Evolutionary conservation across 1,140 invertebrate genomes (phyloP), one percentile per base, ranked within the genome.

Genomic region (Heliconius himera): DNA sequence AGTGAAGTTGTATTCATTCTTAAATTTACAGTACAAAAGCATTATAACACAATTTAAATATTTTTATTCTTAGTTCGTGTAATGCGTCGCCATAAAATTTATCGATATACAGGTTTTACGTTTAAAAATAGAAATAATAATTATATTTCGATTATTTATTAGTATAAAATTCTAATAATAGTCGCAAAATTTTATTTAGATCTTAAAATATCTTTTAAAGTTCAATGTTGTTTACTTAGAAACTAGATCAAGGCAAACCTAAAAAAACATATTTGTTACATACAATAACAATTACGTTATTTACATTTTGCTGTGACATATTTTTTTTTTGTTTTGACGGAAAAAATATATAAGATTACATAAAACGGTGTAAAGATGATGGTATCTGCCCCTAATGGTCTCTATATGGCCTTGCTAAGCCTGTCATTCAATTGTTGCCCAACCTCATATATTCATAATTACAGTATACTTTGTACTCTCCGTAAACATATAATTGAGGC

Each of bases 341-440:
- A 80, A 80, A 78, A 29, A 79, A 82, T 74, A 56, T 51, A 26
- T 76, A 70, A 81, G 51, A 81, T 78, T 77, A 79, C 71, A 80
- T 74, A 77, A 77, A 79, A 70, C 54, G 36, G 38, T 76, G 76
- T 77, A 78, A 76, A 74, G 29, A 76, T 74, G 84, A 87, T 90
- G 77, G 72, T 85, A 90, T 88, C 85, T 85, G 74, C 70, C 70
- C 73, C 71, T 85, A 85, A 88, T 87, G 77, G 82, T 84, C 56
- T 79, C 60, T 38, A 76, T 51, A 33, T 75, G 83, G 72, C 89
- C 87, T 90, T 87, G 87, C 72, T 46, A 29, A 74, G 70, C n/a
- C 81, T 84, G 84, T 83, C 78, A 86, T 90, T 89, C 86, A 82
- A 89, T 90, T 90, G 89, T 90, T 84, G 81, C 84, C 85, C 77